Conservation (phyloP, 2,113 vertebrate genomes). For the Ploceus nigricollis region DNA sequence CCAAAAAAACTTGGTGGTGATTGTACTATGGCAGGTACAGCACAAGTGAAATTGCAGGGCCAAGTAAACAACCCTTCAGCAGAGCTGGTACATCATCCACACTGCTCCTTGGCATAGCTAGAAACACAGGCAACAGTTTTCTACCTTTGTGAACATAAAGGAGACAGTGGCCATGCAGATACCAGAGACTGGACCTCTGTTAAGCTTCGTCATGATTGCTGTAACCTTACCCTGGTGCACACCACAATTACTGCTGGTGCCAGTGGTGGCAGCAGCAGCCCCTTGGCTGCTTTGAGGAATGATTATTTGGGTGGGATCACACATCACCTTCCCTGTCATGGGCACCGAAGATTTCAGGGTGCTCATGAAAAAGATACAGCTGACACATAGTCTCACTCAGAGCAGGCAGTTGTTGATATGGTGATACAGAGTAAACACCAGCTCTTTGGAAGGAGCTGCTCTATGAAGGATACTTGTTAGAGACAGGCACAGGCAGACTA, state of each 20-base stretch:
- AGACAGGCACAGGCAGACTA: neutral
- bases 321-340: neutral
- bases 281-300: neutral
- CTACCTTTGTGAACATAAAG: neutral
- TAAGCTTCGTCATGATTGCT: neutral
- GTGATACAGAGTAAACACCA: neutral
- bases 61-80: neutral
- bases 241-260: neutral
- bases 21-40: neutral
- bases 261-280: neutral
- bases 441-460: neutral
- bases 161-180: fast-evolving
- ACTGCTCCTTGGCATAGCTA: neutral
- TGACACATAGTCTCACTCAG: neutral
- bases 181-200: neutral
- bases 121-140: neutral
- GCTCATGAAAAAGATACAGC: neutral
- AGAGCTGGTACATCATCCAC: neutral
- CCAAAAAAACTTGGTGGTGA: neutral
- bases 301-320: neutral
- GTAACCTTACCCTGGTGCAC: neutral
- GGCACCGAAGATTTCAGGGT: neutral
- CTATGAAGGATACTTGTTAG: neutral
- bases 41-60: neutral
- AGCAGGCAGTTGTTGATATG: neutral